phyloP scores from a whole-genome alignment of 1,140 invertebrate species.

The Atta colombica region DNA sequence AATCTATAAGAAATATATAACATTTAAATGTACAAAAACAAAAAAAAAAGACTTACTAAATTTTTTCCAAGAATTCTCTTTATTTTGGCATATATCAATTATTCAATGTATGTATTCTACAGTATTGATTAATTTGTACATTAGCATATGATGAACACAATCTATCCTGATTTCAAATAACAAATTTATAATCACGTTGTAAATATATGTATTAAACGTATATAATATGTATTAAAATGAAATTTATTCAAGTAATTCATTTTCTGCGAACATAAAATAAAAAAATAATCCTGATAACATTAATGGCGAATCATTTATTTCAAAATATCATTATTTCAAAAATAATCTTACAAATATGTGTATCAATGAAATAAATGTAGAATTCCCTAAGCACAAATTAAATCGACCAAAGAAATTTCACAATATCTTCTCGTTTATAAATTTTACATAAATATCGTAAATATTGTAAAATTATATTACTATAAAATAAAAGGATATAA shows the following conservation, averaged over 20 bases:
- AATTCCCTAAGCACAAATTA: background rate
- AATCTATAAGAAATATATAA: constrained; percentile 62
- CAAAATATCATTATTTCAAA: background rate
- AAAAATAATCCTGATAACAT: background rate
- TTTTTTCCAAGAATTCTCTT: constrained; percentile 75
- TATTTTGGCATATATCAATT: constrained; percentile 79
- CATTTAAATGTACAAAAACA: constrained; percentile 70
- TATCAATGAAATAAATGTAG: background rate
- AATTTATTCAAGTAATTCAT: background rate
- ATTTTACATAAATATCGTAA: background rate
- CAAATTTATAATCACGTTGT: background rate
- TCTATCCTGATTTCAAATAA: background rate
- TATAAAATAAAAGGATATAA: constrained; percentile 36
- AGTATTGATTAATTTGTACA: constrained; percentile 44
- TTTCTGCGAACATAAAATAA: constrained; percentile 10
- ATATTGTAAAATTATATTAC: constrained; percentile 24
- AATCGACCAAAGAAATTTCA: background rate
- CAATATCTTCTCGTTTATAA: background rate
- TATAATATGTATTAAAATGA: background rate
- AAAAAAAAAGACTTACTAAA: constrained; percentile 67
- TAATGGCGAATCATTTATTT: background rate
- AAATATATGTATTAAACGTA: background rate
- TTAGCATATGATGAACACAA: constrained; percentile 6
- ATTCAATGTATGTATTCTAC: constrained; percentile 56
- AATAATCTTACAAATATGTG: background rate